Base-by-base conservation (phyloP, 2,113 vertebrate genomes). In the Epinephelus fuscoguttatus region DNA sequence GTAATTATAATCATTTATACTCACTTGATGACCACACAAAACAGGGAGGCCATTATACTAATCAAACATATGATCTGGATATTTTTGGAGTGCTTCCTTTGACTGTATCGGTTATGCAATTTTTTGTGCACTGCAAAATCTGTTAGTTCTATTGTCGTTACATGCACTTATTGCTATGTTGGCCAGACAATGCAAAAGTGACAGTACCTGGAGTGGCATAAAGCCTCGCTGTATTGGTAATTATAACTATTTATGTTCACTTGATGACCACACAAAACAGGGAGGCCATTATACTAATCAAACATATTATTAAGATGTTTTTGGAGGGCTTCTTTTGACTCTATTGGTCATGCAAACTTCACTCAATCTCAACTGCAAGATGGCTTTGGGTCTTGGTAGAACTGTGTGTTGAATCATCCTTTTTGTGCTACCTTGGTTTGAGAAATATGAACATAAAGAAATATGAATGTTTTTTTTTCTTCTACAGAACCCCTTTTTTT, bases 161-260 rank as follows among this genome's bases (percentile, higher is more conserved):
- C 30, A 30, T 30, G 30, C 30, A 30, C 30, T 30, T 30, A 30
- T 30, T 30, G 30, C 30, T 30, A 30, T 30, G 30, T 30, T 30
- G 30, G 30, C 97, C 21, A 96, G 97, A 30, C 95, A 97, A 75
- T 99, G 98, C 78, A 97, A 99, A 89, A 96, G 96, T 76, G 98
- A 99, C 59, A 98, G 98, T 14, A 96, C 95, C 0, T 99, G 98
- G 98, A 99, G 98, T 72, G 98, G 98, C 40, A 97, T 96, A 0
- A 96, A 98, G 74, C 98, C 98, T 63, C 97, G 98, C 67, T 99
- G 98, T 80, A 99, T 99, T 83, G 98, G 98, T 99, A 94, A 70
- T 30, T 80, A 23, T 3, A 23, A 25, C 50, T 8, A 47, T 53
- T 75, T 33, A 4, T 27, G 2, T 78, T 70, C 17, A 80, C n/a